Evolutionary conservation across 2,797 vertebrate genomes (phyloP).

Genomic region (Siniperca undulata): DNA sequence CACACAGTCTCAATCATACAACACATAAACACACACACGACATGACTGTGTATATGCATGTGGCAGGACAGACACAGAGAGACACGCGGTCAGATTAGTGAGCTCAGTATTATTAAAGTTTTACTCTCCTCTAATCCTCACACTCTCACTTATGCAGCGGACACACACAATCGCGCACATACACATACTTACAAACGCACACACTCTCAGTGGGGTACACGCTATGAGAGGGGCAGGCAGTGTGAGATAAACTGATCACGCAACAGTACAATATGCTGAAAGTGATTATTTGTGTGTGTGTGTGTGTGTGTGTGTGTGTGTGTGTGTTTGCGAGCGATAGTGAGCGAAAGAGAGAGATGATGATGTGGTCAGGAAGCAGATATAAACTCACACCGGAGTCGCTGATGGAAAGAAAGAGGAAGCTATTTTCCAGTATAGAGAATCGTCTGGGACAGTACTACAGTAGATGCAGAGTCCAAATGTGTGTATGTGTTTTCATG

Average conservation of each 20-base stretch:
- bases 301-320: slow-evolving; percentile 28
- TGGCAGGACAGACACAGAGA: slow-evolving; percentile 33
- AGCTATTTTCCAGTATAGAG: slow-evolving; percentile 16
- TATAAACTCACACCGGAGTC: slow-evolving; percentile 42
- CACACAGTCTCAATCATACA: not conserved
- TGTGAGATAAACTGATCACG: slow-evolving; percentile 76
- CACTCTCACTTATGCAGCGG: slow-evolving; percentile 30
- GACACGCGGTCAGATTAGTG: slow-evolving; percentile 60
- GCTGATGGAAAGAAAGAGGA: slow-evolving; percentile 14
- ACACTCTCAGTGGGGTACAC: slow-evolving; percentile 45
- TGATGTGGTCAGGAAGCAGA: slow-evolving; percentile 51
- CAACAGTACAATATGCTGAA: slow-evolving; percentile 68
- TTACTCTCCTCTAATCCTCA: slow-evolving; percentile 68
- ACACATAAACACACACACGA: not conserved
- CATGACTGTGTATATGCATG: slow-evolving; percentile 39
- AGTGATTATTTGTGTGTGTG: slow-evolving; percentile 59
- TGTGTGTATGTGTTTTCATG: not conserved
- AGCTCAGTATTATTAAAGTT: slow-evolving; percentile 71
- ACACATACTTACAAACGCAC: slow-evolving; percentile 12
- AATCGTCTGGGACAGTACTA: slow-evolving; percentile 13
- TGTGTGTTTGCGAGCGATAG: slow-evolving; percentile 49
- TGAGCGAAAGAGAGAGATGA: slow-evolving; percentile 29
- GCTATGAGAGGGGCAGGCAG: slow-evolving; percentile 62
- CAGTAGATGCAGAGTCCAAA: not conserved
- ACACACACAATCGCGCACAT: not conserved